These are phyloP conservation scores for Micropoecilia bifurca DNA, from an alignment of 2,797 vertebrate genomes.

Conservation along the genomic window DNA sequence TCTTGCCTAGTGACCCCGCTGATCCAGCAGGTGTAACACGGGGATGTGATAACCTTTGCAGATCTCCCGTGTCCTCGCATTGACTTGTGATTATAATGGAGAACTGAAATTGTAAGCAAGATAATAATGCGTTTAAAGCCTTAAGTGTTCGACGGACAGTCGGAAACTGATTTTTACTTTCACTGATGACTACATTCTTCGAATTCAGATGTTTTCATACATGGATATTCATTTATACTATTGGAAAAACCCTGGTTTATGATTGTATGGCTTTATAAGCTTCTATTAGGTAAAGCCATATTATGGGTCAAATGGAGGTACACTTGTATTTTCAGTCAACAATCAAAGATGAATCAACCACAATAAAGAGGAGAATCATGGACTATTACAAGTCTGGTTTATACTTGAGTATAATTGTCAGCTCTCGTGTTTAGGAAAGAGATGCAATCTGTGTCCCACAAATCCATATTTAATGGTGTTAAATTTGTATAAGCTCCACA, in stretches of 20 bases:
- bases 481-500: neutral
- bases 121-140: neutral
- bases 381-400: neutral
- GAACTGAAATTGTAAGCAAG: neutral
- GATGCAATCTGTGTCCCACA: neutral
- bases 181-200: neutral
- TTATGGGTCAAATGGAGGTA: neutral
- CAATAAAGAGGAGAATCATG: neutral
- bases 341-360: neutral
- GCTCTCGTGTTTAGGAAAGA: neutral
- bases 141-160: neutral
- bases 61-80: constrained; percentile 16
- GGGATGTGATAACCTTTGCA: constrained; percentile 40
- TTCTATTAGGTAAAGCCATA: neutral
- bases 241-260: neutral
- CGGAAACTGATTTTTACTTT: neutral
- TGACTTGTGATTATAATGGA: neutral
- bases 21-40: constrained; percentile 46
- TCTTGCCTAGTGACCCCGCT: constrained; percentile 50
- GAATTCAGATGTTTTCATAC: neutral
- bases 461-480: neutral
- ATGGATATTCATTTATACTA: neutral
- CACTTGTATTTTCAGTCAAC: neutral
- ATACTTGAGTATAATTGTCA: neutral
- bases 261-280: neutral